These are phyloP conservation scores for Lutraria rhynchaena DNA, from an alignment of 1,140 invertebrate species.

Conservation along the genomic window DNA sequence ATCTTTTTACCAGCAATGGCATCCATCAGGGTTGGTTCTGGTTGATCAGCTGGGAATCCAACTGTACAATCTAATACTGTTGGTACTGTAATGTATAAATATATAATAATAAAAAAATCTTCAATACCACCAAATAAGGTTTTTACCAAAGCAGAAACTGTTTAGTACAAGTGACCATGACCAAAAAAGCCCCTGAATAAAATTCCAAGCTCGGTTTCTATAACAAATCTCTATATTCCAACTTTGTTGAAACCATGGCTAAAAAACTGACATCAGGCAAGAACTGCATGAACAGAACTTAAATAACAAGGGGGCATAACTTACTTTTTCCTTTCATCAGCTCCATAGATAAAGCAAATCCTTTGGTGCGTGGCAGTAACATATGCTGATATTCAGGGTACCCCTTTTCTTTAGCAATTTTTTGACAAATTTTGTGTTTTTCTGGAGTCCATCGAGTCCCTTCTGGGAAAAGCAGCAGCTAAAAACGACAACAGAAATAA, in stretches of 20 bases:
- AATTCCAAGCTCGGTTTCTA: too few relatives aligned
- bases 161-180: conserved; percentile 1
- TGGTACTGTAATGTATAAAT: conserved; percentile 83
- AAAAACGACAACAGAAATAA: conserved; percentile 52
- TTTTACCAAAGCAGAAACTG: neutral
- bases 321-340: conserved; percentile 78
- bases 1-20: conserved; percentile 90
- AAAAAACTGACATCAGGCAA: too few relatives aligned
- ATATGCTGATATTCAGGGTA: conserved; percentile 94
- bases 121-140: neutral
- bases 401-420: conserved; percentile 93
- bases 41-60: conserved; percentile 85
- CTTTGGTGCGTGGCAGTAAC: conserved; percentile 95
- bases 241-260: too few relatives aligned
- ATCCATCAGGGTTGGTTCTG: conserved; percentile 89
- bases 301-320: too few relatives aligned
- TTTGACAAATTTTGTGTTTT: conserved; percentile 93
- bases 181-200: neutral
- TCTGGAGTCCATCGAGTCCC: conserved; percentile 95
- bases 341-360: conserved; percentile 86
- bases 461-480: conserved; percentile 96
- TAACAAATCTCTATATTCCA: too few relatives aligned
- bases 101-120: too few relatives aligned
- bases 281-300: too few relatives aligned
- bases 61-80: conserved; percentile 94